A percentile compares a stretch with the other conserved stretches of the same genome.
Evolutionary conservation across 2,888 invertebrate genomes (phyloP).

Genomic region (Pycnomerus fuliginosus): DNA sequence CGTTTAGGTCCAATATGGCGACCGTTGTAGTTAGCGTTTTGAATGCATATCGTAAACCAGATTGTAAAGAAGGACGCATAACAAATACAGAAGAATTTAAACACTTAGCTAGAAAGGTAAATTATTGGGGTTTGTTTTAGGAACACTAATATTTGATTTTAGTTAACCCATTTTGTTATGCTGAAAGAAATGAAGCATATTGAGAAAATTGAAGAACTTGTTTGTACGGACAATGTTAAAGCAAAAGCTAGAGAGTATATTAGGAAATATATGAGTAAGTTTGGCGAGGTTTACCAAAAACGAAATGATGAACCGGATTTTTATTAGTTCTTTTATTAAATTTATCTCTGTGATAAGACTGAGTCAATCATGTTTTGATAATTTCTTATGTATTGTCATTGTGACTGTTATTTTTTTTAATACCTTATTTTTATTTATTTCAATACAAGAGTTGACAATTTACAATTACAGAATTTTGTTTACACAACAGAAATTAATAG

Average conservation of each 20-base stretch:
- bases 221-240: constrained; percentile 88
- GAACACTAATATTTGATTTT: constrained; percentile 41
- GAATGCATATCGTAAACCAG: constrained; percentile 83
- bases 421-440: too few species aligned
- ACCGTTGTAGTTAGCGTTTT: constrained; percentile 83
- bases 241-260: constrained; percentile 95
- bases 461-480: neutral
- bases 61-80: constrained; percentile 82
- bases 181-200: constrained; percentile 93
- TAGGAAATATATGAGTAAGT: constrained; percentile 94
- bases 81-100: constrained; percentile 90
- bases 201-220: constrained; percentile 78
- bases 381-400: too few species aligned
- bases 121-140: constrained; percentile 15
- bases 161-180: constrained; percentile 95
- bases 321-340: constrained; percentile 5
- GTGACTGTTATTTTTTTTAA: too few species aligned
- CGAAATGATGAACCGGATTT: constrained; percentile 62
- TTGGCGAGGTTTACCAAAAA: constrained; percentile 76
- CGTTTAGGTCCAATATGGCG: constrained; percentile 77
- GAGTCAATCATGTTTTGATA: too few species aligned
- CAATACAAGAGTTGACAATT: neutral
- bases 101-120: constrained; percentile 88
- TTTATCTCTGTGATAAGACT: constrained; percentile 26
- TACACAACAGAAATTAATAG: constrained; percentile 1